Conservation (phyloP, 2,888 invertebrate species). For the Mythimna impura region DNA sequence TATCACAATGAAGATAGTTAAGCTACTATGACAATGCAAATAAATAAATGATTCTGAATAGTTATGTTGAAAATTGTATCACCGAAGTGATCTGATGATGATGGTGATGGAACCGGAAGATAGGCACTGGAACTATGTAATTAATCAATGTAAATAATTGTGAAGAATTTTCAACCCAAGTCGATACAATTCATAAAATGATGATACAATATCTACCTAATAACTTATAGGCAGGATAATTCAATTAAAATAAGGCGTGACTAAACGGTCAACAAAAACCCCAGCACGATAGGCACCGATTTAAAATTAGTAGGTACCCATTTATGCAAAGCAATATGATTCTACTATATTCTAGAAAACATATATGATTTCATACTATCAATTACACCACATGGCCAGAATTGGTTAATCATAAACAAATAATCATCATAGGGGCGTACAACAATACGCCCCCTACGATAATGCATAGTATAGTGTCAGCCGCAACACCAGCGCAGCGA, state of each 20-base stretch:
- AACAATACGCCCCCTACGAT: slow-evolving; percentile 57
- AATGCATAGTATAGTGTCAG: slow-evolving; percentile 11
- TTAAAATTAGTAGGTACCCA: neutral
- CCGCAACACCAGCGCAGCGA: neutral
- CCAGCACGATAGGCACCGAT: neutral
- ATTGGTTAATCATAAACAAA: slow-evolving; percentile 10
- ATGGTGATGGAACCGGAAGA: no score
- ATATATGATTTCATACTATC: slow-evolving; percentile 1
- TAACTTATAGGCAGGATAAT: neutral
- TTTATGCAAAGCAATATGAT: slow-evolving; percentile 19
- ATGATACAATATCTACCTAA: no score
- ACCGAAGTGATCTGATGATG: no score
- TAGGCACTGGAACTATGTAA: no score
- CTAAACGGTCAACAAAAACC: neutral
- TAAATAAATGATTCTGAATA: no score
- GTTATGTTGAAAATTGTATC: no score
- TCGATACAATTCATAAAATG: no score
- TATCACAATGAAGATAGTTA: no score
- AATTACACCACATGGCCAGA: slow-evolving; percentile 52
- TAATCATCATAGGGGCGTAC: slow-evolving; percentile 55
- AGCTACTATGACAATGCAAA: no score
- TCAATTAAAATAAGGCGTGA: neutral
- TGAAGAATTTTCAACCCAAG: no score
- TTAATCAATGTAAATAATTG: no score
- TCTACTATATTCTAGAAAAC: slow-evolving; percentile 17